These are phyloP conservation scores for Tachystola acroxantha DNA, from an alignment of 2,888 invertebrate species.

Conservation along the genomic window DNA sequence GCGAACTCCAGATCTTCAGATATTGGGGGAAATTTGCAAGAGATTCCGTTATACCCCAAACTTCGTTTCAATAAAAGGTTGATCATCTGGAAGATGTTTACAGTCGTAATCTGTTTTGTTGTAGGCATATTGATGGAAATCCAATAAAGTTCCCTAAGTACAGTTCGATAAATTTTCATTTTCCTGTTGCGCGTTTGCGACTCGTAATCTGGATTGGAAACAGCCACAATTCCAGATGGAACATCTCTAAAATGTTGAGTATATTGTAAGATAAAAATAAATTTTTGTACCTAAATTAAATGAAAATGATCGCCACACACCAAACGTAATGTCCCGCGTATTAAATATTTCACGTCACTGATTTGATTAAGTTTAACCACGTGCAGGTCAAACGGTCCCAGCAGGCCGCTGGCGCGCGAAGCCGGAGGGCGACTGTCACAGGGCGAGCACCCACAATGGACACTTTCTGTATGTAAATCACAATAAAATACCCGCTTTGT, in stretches of 20 bases:
- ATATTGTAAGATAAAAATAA: too few relatives aligned
- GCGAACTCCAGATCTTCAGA: slow-evolving; percentile 27
- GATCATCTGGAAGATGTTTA: slow-evolving; percentile 24
- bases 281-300: not conserved
- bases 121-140: slow-evolving; percentile 22
- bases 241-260: too few relatives aligned
- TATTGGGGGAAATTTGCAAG: slow-evolving; percentile 30
- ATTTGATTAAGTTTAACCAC: slow-evolving; percentile 25
- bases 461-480: slow-evolving; percentile 70
- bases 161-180: slow-evolving; percentile 22
- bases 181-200: slow-evolving; percentile 4
- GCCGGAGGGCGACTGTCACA: slow-evolving; percentile 68
- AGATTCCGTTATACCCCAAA: slow-evolving; percentile 25
- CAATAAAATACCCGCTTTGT: slow-evolving; percentile 74
- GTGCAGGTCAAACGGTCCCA: slow-evolving; percentile 35
- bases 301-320: not conserved
- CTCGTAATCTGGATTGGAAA: not conserved
- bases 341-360: slow-evolving; percentile 20
- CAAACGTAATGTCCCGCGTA: not conserved
- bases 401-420: slow-evolving; percentile 48
- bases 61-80: slow-evolving; percentile 33
- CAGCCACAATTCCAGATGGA: slow-evolving; percentile 2
- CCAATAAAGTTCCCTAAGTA: slow-evolving; percentile 20
- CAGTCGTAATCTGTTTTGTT: slow-evolving; percentile 23
- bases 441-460: slow-evolving; percentile 59